A percentile compares a stretch with the other conserved stretches of the same genome.
These are phyloP conservation scores for Lerista edwardsae DNA, from an alignment of 2,797 vertebrate species.

Conservation along the genomic window DNA sequence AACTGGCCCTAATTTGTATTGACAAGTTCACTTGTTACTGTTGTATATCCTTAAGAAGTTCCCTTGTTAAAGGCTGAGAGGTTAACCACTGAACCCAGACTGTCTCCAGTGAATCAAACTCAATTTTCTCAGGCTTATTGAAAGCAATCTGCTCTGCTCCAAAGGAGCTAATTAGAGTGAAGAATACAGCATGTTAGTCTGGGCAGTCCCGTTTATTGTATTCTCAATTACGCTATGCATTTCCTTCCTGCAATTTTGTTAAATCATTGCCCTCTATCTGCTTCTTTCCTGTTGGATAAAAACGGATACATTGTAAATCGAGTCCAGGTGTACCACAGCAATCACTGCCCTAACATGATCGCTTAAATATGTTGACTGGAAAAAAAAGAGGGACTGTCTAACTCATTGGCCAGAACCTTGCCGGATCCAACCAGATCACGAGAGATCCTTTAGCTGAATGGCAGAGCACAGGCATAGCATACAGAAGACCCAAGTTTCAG, in stretches of 20 bases:
- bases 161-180: constrained; percentile 70
- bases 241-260: constrained; percentile 43
- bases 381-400: neutral
- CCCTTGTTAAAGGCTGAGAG: constrained; percentile 65
- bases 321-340: neutral
- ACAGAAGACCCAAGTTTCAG: neutral
- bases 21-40: constrained; percentile 63
- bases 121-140: constrained; percentile 67
- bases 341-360: neutral
- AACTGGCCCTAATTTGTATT: constrained; percentile 58
- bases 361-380: constrained; percentile 7
- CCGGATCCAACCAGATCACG: neutral
- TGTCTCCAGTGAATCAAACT: constrained; percentile 70
- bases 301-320: constrained; percentile 27
- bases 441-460: neutral
- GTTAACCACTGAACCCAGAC: constrained; percentile 71
- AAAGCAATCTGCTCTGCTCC: constrained; percentile 70
- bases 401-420: constrained; percentile 1
- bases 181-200: constrained; percentile 42
- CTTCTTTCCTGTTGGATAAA: neutral
- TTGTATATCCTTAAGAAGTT: constrained; percentile 59
- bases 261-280: constrained; percentile 32
- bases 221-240: constrained; percentile 24
- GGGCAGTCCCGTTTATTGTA: neutral
- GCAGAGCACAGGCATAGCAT: neutral